Percentiles rank a stretch among this genome's conserved stretches.
phyloP scores from a whole-genome alignment of 1,140 invertebrate species.

The Atopsyche davidsoni region DNA sequence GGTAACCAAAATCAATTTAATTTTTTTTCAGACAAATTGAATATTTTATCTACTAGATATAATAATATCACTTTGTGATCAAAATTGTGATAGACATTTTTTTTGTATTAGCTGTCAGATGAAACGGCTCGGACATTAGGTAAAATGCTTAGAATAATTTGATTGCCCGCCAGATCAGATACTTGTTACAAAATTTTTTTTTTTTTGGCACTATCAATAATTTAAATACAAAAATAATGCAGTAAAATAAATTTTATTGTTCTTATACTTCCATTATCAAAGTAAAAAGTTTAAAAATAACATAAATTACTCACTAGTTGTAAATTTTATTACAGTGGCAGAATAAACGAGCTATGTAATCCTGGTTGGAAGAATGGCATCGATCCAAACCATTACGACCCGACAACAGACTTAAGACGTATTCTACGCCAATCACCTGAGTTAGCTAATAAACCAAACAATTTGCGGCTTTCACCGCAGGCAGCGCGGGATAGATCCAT shows the following conservation, averaged over 20 bases:
- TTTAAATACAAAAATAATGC: neutral
- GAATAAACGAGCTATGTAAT: conserved; percentile 45
- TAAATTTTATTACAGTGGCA: conserved; percentile 39
- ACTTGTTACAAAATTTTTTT: no score
- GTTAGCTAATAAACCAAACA: conserved; percentile 25
- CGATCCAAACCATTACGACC: conserved; percentile 38
- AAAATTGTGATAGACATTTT: conserved; percentile 6
- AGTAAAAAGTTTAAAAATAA: neutral
- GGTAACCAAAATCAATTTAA: conserved; percentile 12
- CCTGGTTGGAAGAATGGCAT: conserved; percentile 39
- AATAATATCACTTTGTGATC: neutral
- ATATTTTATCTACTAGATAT: neutral
- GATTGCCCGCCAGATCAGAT: neutral
- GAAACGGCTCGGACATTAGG: conserved; percentile 23
- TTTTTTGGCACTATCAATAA: neutral
- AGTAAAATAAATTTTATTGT: neutral
- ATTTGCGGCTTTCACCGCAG: conserved; percentile 15
- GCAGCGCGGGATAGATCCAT: conserved; percentile 24
- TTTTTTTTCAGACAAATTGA: neutral
- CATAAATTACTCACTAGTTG: conserved; percentile 1
- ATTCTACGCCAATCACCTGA: conserved; percentile 48
- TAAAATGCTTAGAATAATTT: conserved; percentile 10
- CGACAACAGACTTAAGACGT: conserved; percentile 44
- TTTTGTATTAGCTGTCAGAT: conserved; percentile 25
- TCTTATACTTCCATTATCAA: neutral